Evolutionary conservation across 2,113 vertebrate genomes (phyloP), one percentile per base, ranked within the genome.

Genomic region (Urocynchramus pylzowi): DNA sequence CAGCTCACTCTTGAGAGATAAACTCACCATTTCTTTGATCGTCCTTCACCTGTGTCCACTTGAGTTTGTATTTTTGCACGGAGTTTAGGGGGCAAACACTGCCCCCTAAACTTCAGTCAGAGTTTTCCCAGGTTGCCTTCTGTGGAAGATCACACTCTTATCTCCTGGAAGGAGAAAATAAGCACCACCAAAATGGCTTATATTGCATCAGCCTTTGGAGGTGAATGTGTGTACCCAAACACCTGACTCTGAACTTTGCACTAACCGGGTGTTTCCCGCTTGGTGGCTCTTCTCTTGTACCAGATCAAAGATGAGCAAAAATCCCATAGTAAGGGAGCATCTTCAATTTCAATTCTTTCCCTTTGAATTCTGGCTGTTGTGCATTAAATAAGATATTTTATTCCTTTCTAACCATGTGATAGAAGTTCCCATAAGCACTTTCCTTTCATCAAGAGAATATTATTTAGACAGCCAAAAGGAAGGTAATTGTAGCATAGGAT

Each of bases 381-480:
- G 24, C 39, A 41, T 71, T 91, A 71, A 82, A 60, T 65, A 35
- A 86, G 41, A 17, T 35, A 42, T 19, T 53, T 68, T 78, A 22
- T 89, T 91, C 54, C 33, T 71, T 22, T 91, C 16, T 59, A 80
- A 22, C n/a, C 31, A 7, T 44, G 11, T 41, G 28, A 44, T 56
- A 35, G 79, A 79, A 56, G 7, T 85, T 91, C 11, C 54, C 41
- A 64, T 23, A 17, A 71, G n/a, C 41, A 31, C 8, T 56, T 86
- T 64, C 30, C 21, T 73, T 89, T 79, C 41, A 53, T 93, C 78
- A 69, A 49, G 37, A 64, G 13, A 37, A 28, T 90, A 49, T 94
- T 70, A 63, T 83, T 87, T 79, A 82, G 84, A 76, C 65, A 84
- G 63, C 22, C 27, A 21, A 71, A 90, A 95, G n/a, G 37, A 71